phyloP scores from a whole-genome alignment of 1,140 invertebrate genomes.

The Drosophila tristis region DNA sequence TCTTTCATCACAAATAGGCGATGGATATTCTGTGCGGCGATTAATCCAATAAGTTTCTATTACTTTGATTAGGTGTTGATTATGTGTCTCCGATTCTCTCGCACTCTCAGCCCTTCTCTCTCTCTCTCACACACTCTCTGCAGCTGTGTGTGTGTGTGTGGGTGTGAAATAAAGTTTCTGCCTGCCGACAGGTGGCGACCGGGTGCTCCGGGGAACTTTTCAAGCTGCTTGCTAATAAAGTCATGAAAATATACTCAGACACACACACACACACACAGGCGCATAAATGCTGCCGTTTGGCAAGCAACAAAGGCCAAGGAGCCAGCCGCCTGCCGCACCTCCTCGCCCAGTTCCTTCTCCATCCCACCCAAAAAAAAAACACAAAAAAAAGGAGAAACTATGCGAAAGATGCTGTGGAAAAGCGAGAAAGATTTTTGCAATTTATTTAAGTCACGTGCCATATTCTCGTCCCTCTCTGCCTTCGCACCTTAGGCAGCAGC shows the following conservation, averaged over 20 bases:
- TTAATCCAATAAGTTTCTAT: slow-evolving; percentile 82
- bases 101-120: background rate
- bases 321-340: background rate
- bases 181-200: slow-evolving; percentile 47
- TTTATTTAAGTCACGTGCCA: slow-evolving; percentile 81
- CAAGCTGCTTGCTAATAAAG: slow-evolving; percentile 75
- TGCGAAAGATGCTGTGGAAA: slow-evolving; percentile 71
- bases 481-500: slow-evolving; percentile 35
- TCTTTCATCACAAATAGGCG: slow-evolving; percentile 45
- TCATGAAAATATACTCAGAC: slow-evolving; percentile 53
- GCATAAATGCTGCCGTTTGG: slow-evolving; percentile 54
- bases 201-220: slow-evolving; percentile 40
- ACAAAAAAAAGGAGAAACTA: slow-evolving; percentile 48
- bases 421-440: slow-evolving; percentile 80
- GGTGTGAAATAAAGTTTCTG: slow-evolving; percentile 24
- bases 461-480: slow-evolving; percentile 49
- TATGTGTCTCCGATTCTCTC: slow-evolving; percentile 45
- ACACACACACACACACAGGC: slow-evolving; percentile 20
- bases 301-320: slow-evolving; percentile 59
- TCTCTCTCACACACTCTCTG: background rate
- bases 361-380: slow-evolving; percentile 20
- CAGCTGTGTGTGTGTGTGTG: slow-evolving; percentile 17
- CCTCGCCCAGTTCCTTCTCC: background rate
- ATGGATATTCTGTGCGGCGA: slow-evolving; percentile 65
- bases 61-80: slow-evolving; percentile 81